A percentile compares a stretch with the other conserved stretches of the same genome.
These are phyloP conservation scores for Ceriagrion tenellum DNA, from an alignment of 2,888 invertebrate genomes.

Conservation along the genomic window DNA sequence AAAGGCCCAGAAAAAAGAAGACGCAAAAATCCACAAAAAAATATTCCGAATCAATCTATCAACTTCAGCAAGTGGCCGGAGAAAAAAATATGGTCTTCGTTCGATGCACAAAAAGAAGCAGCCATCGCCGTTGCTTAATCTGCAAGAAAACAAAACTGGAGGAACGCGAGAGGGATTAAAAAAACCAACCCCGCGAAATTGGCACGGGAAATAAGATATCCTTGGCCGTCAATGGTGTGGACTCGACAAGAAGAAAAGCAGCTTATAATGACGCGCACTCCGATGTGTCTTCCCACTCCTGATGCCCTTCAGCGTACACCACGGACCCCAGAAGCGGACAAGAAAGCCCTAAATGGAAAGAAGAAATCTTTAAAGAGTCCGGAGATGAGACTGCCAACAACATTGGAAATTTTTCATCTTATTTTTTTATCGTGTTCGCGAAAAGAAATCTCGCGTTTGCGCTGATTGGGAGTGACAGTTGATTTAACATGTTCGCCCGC, in stretches of 20 bases:
- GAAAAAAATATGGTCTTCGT: not conserved
- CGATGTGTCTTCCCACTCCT: not conserved
- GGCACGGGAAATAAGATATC: conserved; percentile 16
- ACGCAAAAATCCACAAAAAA: not conserved
- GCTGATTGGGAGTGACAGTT: not conserved
- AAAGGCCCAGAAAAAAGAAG: not conserved
- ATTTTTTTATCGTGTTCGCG: not conserved
- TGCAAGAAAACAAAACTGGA: not conserved
- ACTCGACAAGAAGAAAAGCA: not conserved
- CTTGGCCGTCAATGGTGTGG: not conserved
- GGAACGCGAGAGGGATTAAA: not conserved
- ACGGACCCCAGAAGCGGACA: not conserved
- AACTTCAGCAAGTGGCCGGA: not conserved
- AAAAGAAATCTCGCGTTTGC: not conserved
- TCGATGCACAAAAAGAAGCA: not conserved
- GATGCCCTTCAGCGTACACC: not conserved
- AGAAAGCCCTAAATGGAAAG: not conserved
- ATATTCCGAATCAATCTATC: not conserved
- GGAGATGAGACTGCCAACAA: not conserved
- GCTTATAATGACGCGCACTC: not conserved
- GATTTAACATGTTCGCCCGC: not conserved
- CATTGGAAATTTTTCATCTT: not conserved
- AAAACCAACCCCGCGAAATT: not conserved
- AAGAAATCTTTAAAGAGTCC: not conserved
- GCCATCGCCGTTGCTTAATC: not conserved